Evolutionary conservation across 2,797 vertebrate genomes (phyloP).

Genomic region (Scomberomorus guttatus): DNA sequence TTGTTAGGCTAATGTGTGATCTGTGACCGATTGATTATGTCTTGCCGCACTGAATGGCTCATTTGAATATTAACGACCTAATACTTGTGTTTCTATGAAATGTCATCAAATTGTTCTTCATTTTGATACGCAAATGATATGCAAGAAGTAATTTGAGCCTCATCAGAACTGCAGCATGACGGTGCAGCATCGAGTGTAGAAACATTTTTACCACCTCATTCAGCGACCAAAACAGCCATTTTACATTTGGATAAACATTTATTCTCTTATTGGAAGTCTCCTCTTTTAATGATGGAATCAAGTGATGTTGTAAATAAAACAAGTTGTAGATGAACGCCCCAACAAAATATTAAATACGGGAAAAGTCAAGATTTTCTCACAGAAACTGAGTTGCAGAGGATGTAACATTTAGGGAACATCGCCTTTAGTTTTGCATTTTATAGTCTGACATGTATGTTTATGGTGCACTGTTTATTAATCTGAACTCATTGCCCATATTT

Average conservation of each 20-base stretch:
- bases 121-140: slow-evolving; percentile 29
- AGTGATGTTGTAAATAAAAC: not conserved
- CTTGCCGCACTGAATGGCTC: slow-evolving; percentile 43
- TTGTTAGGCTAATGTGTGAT: slow-evolving; percentile 79
- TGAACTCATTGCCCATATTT: not conserved
- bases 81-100: slow-evolving; percentile 47
- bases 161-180: slow-evolving; percentile 16
- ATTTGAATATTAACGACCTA: slow-evolving; percentile 72
- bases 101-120: slow-evolving; percentile 46
- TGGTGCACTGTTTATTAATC: not conserved
- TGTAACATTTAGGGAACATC: slow-evolving; percentile 9
- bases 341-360: not conserved
- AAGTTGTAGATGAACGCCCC: not conserved
- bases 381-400: not conserved
- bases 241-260: slow-evolving; percentile 1
- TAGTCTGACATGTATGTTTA: not conserved
- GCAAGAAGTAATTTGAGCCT: slow-evolving; percentile 21
- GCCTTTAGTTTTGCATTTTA: slow-evolving; percentile 11
- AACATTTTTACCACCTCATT: not conserved
- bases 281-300: not conserved
- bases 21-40: slow-evolving; percentile 73
- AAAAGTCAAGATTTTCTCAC: not conserved
- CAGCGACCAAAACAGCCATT: not conserved
- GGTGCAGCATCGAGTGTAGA: not conserved
- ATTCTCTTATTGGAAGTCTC: not conserved